These are phyloP conservation scores for Sesia bembeciformis DNA, from an alignment of 2,888 invertebrate genomes.

Conservation along the genomic window DNA sequence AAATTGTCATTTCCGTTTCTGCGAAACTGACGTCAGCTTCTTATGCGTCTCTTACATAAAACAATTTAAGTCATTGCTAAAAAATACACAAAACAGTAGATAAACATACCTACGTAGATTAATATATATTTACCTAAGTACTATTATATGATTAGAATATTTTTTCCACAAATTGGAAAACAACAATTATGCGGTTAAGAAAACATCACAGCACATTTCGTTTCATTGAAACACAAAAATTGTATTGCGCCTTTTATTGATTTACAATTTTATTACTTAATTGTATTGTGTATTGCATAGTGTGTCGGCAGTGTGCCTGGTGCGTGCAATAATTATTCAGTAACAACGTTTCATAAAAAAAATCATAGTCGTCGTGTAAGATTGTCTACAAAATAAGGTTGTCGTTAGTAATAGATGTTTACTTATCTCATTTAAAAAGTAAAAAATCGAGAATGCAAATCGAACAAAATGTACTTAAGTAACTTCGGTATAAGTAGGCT, in stretches of 20 bases:
- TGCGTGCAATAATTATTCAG: conserved; percentile 16
- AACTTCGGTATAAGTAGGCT: conserved; percentile 70
- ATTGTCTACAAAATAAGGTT: conserved; percentile 55
- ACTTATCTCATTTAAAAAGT: conserved; percentile 47
- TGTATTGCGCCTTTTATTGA: no score
- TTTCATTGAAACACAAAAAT: no score
- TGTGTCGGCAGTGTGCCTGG: conserved; percentile 16
- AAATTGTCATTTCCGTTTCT: neutral
- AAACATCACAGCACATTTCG: no score
- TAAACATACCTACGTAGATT: no score
- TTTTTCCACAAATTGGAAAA: no score
- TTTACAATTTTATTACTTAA: conserved; percentile 2
- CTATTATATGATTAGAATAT: no score
- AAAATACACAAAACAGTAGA: no score
- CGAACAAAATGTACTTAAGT: conserved; percentile 74
- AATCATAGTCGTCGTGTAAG: conserved; percentile 38
- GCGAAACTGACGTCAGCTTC: neutral
- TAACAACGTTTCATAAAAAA: conserved; percentile 18
- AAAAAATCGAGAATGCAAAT: conserved; percentile 53
- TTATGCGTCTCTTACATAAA: neutral
- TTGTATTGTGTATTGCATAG: conserved; percentile 12
- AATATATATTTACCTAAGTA: no score
- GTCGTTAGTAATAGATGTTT: conserved; percentile 56
- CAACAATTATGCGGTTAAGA: no score
- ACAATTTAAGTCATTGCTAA: no score